A percentile compares a stretch with the other conserved stretches of the same genome.
These are phyloP conservation scores for Zaprionus gabonicus DNA, from an alignment of 1,140 invertebrate genomes.

Conservation along the genomic window DNA sequence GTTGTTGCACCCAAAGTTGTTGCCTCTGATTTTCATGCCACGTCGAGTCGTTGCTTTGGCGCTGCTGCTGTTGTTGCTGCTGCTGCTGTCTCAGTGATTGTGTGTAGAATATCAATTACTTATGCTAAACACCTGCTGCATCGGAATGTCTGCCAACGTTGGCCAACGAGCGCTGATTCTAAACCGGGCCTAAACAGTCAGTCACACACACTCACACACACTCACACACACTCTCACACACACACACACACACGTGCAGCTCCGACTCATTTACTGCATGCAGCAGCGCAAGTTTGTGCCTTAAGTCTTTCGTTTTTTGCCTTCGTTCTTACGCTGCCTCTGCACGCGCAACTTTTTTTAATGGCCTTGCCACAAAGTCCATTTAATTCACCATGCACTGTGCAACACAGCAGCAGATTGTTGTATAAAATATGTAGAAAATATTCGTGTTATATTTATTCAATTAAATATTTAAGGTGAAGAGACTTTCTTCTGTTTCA, in stretches of 20 bases:
- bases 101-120: slow-evolving; percentile 84
- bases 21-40: slow-evolving; percentile 24
- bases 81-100: slow-evolving; percentile 57
- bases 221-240: too few species aligned
- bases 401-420: not conserved
- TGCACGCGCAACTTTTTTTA: slow-evolving; percentile 40
- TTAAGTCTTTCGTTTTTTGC: slow-evolving; percentile 71
- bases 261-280: not conserved
- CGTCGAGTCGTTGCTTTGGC: slow-evolving; percentile 24
- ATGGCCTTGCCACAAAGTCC: slow-evolving; percentile 51
- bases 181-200: slow-evolving; percentile 76
- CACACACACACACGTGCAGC: not conserved
- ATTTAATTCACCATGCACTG: not conserved
- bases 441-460: too few species aligned
- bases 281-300: slow-evolving; percentile 60
- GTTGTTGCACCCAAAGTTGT: slow-evolving; percentile 32
- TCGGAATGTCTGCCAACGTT: slow-evolving; percentile 72
- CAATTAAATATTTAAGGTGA: too few species aligned
- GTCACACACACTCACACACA: slow-evolving; percentile 29
- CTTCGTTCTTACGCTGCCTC: slow-evolving; percentile 15
- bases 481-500: too few species aligned
- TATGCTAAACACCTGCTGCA: slow-evolving; percentile 84
- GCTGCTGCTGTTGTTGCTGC: slow-evolving; percentile 5
- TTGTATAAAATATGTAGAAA: too few species aligned
- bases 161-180: slow-evolving; percentile 57